A percentile compares a stretch with the other conserved stretches of the same genome.
These are phyloP conservation scores for Diadophis punctatus DNA, from an alignment of 2,113 vertebrate genomes.

Conservation along the genomic window DNA sequence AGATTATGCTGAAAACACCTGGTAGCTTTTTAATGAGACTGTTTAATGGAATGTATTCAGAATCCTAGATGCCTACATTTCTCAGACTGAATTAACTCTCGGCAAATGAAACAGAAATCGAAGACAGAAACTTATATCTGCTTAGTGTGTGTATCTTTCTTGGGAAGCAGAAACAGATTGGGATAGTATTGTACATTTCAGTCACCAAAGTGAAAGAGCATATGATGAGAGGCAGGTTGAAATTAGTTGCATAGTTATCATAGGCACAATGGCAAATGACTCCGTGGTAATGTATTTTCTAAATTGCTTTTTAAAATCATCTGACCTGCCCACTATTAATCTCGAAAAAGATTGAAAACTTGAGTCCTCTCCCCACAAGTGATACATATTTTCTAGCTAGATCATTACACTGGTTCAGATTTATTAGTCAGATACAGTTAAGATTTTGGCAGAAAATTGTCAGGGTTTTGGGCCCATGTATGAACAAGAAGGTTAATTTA, in stretches of 20 bases:
- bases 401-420: neutral
- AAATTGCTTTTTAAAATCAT: neutral
- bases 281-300: neutral
- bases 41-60: neutral
- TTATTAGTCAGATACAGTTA: neutral
- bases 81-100: neutral
- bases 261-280: neutral
- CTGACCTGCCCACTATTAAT: neutral
- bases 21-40: neutral
- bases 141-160: neutral
- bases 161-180: neutral
- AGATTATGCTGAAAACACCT: constrained; percentile 46
- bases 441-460: neutral
- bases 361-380: neutral
- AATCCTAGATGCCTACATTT: accelerated
- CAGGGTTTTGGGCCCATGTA: neutral
- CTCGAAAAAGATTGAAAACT: neutral
- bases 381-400: neutral
- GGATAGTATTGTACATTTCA: neutral
- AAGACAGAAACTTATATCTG: neutral
- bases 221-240: neutral
- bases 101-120: neutral
- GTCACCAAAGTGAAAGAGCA: neutral
- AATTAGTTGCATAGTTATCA: neutral
- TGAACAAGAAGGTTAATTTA: neutral